These are phyloP conservation scores for Lasioglossum albipes DNA, from an alignment of 1,140 invertebrate genomes.

Conservation along the genomic window DNA sequence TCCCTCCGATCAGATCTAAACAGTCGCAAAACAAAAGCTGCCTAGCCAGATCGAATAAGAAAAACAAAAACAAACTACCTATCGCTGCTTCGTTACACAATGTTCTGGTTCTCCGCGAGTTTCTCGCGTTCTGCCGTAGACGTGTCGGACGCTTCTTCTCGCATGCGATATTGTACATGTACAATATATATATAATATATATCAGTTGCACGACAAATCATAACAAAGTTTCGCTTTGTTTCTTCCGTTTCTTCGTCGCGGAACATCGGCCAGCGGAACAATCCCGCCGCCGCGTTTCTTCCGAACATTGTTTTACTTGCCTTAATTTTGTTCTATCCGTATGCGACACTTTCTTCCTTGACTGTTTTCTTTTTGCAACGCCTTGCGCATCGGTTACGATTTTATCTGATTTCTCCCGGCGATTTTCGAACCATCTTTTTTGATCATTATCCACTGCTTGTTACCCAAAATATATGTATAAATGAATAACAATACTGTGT, in stretches of 20 bases:
- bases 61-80: not conserved
- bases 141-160: conserved; percentile 37
- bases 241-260: conserved; percentile 2
- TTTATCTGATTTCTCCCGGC: not conserved
- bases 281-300: conserved; percentile 2
- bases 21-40: not conserved
- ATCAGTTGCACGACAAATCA: conserved; percentile 50
- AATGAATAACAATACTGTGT: conserved; percentile 32
- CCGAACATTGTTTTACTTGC: not conserved
- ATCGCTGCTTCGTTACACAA: conserved; percentile 10
- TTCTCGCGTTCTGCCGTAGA: conserved; percentile 7
- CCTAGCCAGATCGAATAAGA: not conserved
- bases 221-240: conserved; percentile 26
- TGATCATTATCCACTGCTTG: conserved; percentile 43
- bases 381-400: conserved; percentile 10
- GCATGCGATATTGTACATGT: conserved; percentile 35
- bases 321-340: not conserved
- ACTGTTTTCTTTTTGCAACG: conserved; percentile 14
- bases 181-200: too few relatives aligned
- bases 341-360: conserved; percentile 9
- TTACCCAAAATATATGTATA: conserved; percentile 38
- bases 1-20: not conserved
- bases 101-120: not conserved
- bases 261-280: not conserved
- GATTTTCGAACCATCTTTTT: conserved; percentile 16